Percentiles rank a stretch among this genome's conserved stretches.
Conservation (phyloP, 2,888 invertebrate species). For the Coenonympha arcania region DNA sequence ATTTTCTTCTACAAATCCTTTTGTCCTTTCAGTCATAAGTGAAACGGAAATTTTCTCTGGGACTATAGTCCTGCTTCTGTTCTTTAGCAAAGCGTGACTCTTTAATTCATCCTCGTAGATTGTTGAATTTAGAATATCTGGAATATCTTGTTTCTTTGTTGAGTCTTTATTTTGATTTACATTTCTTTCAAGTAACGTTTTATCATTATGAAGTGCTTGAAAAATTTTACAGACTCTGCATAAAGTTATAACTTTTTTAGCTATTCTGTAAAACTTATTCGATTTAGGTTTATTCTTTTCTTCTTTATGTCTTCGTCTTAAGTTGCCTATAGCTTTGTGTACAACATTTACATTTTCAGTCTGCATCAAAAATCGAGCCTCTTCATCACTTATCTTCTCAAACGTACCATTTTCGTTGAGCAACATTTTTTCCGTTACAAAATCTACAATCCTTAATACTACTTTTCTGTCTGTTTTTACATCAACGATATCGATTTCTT, state of each 20-base stretch:
- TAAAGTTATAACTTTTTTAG: conserved; percentile 48
- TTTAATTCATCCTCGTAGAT: conserved; percentile 44
- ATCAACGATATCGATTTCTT: conserved; percentile 67
- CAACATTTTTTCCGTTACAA: conserved; percentile 73
- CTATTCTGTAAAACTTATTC: conserved; percentile 45
- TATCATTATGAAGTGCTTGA: conserved; percentile 31
- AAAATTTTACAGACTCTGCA: conserved; percentile 50
- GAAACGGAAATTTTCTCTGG: conserved; percentile 61
- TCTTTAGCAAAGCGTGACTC: conserved; percentile 40
- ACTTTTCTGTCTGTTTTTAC: conserved; percentile 64
- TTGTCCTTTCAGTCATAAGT: conserved; percentile 48
- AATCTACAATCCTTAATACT: conserved; percentile 69
- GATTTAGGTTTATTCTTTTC: conserved; percentile 19
- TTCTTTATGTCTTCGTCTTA: background rate
- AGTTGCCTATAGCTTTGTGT: background rate
- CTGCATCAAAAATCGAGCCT: conserved; percentile 57
- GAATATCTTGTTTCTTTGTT: conserved; percentile 49
- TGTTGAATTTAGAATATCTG: conserved; percentile 68
- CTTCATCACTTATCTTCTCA: conserved; percentile 63
- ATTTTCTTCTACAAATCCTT: conserved; percentile 14
- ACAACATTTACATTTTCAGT: conserved; percentile 35
- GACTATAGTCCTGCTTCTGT: conserved; percentile 51
- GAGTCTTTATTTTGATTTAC: conserved; percentile 16
- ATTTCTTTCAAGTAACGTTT: conserved; percentile 29
- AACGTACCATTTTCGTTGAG: conserved; percentile 68